phyloP scores from a whole-genome alignment of 2,113 vertebrate genomes.

The Chlorodrepanis virens region DNA sequence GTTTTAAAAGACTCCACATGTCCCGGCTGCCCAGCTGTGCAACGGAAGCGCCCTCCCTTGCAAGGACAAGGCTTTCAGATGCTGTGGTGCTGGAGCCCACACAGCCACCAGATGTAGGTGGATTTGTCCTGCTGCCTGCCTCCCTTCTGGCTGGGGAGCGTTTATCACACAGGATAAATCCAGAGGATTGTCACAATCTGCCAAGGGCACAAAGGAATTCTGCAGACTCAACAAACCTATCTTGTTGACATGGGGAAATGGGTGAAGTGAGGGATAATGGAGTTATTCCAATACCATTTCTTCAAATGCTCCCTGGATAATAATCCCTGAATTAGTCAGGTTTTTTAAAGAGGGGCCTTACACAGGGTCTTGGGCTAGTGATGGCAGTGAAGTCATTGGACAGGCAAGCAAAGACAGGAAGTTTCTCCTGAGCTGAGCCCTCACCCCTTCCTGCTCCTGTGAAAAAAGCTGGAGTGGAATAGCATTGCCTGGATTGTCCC shows the following conservation, averaged over 20 bases:
- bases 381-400: not conserved
- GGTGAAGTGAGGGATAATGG: not conserved
- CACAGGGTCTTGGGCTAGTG: not conserved
- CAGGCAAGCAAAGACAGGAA: not conserved
- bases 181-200: not conserved
- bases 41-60: not conserved
- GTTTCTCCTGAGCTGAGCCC: not conserved
- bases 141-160: not conserved
- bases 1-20: slow-evolving; percentile 44
- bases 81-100: not conserved
- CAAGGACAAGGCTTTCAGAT: slow-evolving; percentile 4
- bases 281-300: not conserved
- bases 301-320: not conserved
- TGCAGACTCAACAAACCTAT: not conserved
- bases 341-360: not conserved
- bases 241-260: not conserved
- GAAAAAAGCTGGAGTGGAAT: not conserved
- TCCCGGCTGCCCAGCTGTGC: not conserved
- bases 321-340: not conserved
- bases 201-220: not conserved
- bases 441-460: not conserved
- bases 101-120: slow-evolving; percentile 23
- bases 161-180: not conserved
- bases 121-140: not conserved
- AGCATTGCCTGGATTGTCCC: not conserved